Base-by-base conservation (phyloP, 1,140 invertebrate species). In the Mercenaria mercenaria region DNA sequence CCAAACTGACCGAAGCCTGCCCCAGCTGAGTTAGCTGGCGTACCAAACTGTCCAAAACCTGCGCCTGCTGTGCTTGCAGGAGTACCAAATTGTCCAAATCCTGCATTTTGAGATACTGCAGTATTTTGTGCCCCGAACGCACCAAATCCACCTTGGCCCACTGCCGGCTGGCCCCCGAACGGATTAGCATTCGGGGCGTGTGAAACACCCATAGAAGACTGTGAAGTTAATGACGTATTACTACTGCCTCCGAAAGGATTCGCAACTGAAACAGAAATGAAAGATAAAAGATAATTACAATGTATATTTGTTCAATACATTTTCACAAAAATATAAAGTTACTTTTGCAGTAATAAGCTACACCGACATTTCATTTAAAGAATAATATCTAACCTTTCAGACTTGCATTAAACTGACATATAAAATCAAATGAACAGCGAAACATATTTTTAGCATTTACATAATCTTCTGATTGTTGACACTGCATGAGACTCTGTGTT, bases 241-340 rank as follows among this genome's bases (percentile, higher is more conserved):
- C 52, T 56, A 11, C 86, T 34, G 8, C 76, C 88, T 79, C 92
- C 92, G 43, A 94, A 93, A 47, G 93, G 93, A 56, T 93, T 94
- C 18, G 92, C 82, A 39, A 85, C 90, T 89, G 86, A 50, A 37
- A 81, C 4, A 81, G 77, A 74, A 89, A 39, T n/a, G 43, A 85
- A 29, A 15, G 6, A 47, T 47, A 47, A n/a, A n/a, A n/a, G n/a
- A n/a, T n/a, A n/a, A n/a, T n/a, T n/a, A n/a, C n/a, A n/a, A n/a
- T n/a, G n/a, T n/a, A n/a, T n/a, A n/a, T n/a, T n/a, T n/a, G n/a
- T n/a, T n/a, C n/a, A n/a, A n/a, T n/a, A n/a, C n/a, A n/a, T n/a
- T n/a, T n/a, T n/a, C n/a, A n/a, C n/a, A n/a, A n/a, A n/a, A n/a
- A n/a, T n/a, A n/a, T n/a, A n/a, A n/a, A n/a, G n/a, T n/a, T n/a